Percentiles rank a stretch among this genome's conserved stretches.
phyloP scores from a whole-genome alignment of 2,797 vertebrate genomes.

The Scyliorhinus canicula region DNA sequence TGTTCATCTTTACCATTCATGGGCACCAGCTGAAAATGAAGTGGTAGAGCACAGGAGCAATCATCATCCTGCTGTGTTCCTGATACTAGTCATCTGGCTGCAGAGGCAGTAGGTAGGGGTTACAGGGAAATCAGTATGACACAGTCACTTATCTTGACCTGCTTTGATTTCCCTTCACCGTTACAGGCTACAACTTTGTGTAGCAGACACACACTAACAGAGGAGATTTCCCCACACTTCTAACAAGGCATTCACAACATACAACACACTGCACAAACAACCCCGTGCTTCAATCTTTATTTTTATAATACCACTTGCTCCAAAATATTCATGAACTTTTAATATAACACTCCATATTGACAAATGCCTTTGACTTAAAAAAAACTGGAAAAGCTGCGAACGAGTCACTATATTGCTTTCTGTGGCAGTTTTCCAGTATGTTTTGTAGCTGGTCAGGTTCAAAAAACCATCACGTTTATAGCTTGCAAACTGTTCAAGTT shows the following conservation, averaged over 20 bases:
- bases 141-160: not conserved
- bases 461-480: not conserved
- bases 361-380: not conserved
- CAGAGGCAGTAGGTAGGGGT: not conserved
- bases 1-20: not conserved
- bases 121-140: not conserved
- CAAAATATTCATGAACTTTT: conserved; percentile 20
- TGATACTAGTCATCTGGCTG: not conserved
- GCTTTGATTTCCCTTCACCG: not conserved
- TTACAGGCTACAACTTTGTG: not conserved
- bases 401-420: not conserved
- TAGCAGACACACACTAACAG: not conserved
- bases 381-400: not conserved
- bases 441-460: not conserved
- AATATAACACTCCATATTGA: conserved; percentile 12
- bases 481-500: conserved; percentile 4
- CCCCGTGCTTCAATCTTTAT: conserved; percentile 21
- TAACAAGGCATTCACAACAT: not conserved
- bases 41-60: not conserved
- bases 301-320: conserved; percentile 5
- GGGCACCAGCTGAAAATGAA: not conserved
- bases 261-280: not conserved
- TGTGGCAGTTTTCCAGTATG: not conserved
- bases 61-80: not conserved
- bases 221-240: not conserved